phyloP scores from a whole-genome alignment of 2,888 invertebrate genomes.

The Limnephilus auricula region DNA sequence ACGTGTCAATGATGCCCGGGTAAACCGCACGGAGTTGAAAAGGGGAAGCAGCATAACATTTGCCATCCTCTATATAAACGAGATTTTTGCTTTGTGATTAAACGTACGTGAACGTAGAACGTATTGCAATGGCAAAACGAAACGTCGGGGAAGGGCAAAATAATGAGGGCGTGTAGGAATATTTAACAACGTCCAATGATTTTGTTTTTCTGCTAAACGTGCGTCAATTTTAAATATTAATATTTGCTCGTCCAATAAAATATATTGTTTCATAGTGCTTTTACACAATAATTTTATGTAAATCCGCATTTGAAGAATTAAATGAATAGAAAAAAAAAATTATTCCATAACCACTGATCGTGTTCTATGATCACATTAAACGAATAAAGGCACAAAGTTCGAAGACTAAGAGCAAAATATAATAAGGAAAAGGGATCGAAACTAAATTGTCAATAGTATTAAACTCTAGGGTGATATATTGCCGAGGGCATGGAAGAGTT shows the following conservation, averaged over 20 bases:
- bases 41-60: slow-evolving; percentile 39
- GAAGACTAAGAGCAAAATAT: background rate
- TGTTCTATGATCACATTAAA: background rate
- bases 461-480: background rate
- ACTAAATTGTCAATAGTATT: background rate
- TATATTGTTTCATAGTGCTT: too few species aligned
- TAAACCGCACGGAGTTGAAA: slow-evolving; percentile 31
- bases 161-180: slow-evolving; percentile 9
- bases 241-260: background rate
- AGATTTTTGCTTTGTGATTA: slow-evolving; percentile 52
- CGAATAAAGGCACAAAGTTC: background rate
- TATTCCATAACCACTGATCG: background rate
- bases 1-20: slow-evolving; percentile 31
- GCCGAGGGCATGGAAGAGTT: background rate
- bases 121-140: slow-evolving; percentile 19
- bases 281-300: too few species aligned
- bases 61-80: slow-evolving; percentile 43
- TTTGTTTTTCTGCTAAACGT: background rate
- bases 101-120: slow-evolving; percentile 23
- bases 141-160: slow-evolving; percentile 11
- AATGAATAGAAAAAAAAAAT: background rate
- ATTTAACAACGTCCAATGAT: slow-evolving; percentile 25
- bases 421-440: background rate
- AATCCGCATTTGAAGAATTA: background rate
- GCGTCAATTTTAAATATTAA: slow-evolving; percentile 24